Evolutionary conservation across 2,113 vertebrate genomes (phyloP), one percentile per base, ranked within the genome.

Genomic region (Aramus guarauna): DNA sequence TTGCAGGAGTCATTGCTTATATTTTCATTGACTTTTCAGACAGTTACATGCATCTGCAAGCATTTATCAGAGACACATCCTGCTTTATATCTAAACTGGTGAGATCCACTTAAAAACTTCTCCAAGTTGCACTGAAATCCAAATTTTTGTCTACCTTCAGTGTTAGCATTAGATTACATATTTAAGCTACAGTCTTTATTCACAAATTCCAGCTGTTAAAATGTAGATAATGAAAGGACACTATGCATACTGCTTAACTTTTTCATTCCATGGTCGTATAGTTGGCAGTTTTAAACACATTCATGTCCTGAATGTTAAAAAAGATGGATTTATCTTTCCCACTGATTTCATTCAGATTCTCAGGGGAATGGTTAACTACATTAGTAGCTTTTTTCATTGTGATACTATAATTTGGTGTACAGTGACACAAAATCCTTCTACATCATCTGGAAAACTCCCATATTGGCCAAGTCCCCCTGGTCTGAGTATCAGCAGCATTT

Each of bases 151-250:
- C 77, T 27, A n/a, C 24, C 27, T 63, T 71, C 41, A 89, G 32
- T 76, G 26, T 50, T 69, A 84, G 74, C 22, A 26, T 58, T 94
- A 92, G 67, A 91, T 96, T 95, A 47, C 76, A 90, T 96, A 96
- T 95, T 96, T 93, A 94, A 97, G 78, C 63, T 80, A 78, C 34
- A 63, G 83, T 85, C 69, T 80, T 94, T 79, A 87, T 45, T 92
- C 85, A 98, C 71, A 95, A 92, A 95, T 83, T 91, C 45, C 88
- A 97, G 77, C 92, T 97, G 88, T 97, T 97, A 96, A 97, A 97
- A 97, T 83, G 92, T 2, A 94, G 92, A 89, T 84, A 96, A 82
- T 45, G 20, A 90, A 93, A 90, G 50, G 32, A 84, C 59, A 67
- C 10, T 48, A 12, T 63, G 39, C 67, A 74, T 55, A 32, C 18